Evolutionary conservation across 2,888 invertebrate species (phyloP).

Genomic region (Agapostemon virescens): DNA sequence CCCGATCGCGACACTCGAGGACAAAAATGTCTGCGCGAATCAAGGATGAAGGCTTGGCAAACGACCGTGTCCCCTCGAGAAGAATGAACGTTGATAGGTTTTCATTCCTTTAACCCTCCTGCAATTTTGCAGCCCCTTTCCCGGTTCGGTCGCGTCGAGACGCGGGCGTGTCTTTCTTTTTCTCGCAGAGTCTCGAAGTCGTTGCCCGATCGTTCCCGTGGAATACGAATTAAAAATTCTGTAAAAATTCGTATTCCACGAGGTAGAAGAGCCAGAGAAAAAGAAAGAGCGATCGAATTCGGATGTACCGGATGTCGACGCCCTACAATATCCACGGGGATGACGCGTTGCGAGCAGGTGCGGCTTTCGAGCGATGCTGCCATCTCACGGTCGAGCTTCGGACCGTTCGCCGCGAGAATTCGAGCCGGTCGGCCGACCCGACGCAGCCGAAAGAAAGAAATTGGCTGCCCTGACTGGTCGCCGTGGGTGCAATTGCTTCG

Average conservation of each 20-base stretch:
- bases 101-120: slow-evolving; percentile 47
- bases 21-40: slow-evolving; percentile 75
- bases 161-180: neutral
- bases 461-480: slow-evolving; percentile 68
- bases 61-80: slow-evolving; percentile 65
- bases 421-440: neutral
- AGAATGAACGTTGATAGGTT: slow-evolving; percentile 62
- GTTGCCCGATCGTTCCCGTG: neutral
- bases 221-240: neutral
- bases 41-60: slow-evolving; percentile 69
- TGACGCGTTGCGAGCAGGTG: slow-evolving; percentile 30
- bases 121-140: slow-evolving; percentile 22
- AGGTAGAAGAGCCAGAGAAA: too few species aligned
- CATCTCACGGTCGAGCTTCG: slow-evolving; percentile 49
- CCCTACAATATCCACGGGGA: slow-evolving; percentile 59
- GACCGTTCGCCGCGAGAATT: slow-evolving; percentile 18
- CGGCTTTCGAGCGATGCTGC: slow-evolving; percentile 67
- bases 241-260: too few species aligned
- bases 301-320: neutral
- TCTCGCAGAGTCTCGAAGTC: neutral
- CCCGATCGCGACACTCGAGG: slow-evolving; percentile 78
- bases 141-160: neutral
- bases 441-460: slow-evolving; percentile 66
- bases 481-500: slow-evolving; percentile 77
- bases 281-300: too few species aligned